Base-by-base conservation (phyloP, 2,888 invertebrate species). In the Apodemia zela region DNA sequence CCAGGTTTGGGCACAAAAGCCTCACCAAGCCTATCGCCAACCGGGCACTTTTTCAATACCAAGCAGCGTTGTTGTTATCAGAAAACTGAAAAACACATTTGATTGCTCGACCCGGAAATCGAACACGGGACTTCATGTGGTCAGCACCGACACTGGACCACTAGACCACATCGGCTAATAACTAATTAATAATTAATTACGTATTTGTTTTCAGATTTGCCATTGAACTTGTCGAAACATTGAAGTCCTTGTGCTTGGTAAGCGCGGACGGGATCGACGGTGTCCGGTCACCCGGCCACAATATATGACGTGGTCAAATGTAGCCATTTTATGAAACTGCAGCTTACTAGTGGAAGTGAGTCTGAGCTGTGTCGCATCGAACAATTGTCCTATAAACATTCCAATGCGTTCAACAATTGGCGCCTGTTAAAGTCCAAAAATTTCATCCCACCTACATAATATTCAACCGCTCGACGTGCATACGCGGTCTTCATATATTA, bases 211-310 rank as follows among this genome's bases (percentile, higher is more conserved):
- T 66, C 94, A 97, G 97, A 97, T 95, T 95, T 96, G 94, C 97
- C 97, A 86, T 93, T 97, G 86, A 97, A 97, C 93, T 93, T 97
- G 92, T 97, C 97, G 81, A 97, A 97, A 93, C 96, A 97, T 93
- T 94, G 85, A 87, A 74, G 71, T n/a, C n/a, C 21, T 51, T 51
- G 54, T 47, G 54, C 7, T 21, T 15, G 7, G 69, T 59, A 69
- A 67, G 65, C 70, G 67, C 65, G 68, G 75, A 76, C 75, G 77
- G 75, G 69, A 76, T 77, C 80, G 15, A 47, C 78, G 75, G 73
- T 74, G 74, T 73, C 78, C 72, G 79, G 3, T 8, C 15, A 72
- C 74, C 74, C 63, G 62, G 65, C 63, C 61, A 54, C 59, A 54
- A 1, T 3, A 47, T 47, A 3, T n/a, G 13, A 25, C 38, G 61